Evolutionary conservation across 35 echinoderm and acorn worm genomes (phyloP), one percentile per base, ranked within the genome.

Genomic region (Ptychodera flava): DNA sequence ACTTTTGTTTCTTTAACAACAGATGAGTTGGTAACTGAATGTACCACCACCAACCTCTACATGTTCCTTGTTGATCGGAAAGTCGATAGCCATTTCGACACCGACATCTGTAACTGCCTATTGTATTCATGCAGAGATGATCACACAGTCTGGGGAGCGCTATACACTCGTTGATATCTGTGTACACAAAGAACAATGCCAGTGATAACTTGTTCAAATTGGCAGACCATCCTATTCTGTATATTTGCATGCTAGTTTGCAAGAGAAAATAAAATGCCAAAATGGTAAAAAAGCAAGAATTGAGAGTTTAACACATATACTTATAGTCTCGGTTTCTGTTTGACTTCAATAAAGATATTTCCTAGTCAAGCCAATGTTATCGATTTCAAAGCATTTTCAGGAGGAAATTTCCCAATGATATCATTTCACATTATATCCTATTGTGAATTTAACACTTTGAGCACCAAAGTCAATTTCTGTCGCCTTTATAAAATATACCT

Each of bases 111-210:
- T 83, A 83, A 28, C 82, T 83, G 28, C 82, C 82, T 10, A 37
- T 28, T 36, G 82, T 83, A 36, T 83, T 83, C 2, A 28, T 29
- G 37, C 82, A 83, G 30, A 36, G 33, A 36, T 83, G 82, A 15
- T 2, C 12, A 83, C 82, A 83, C 28, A 87, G 34, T 0, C 34
- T 80, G 14, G 16, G 31, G 14, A 28, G 75, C 27, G 85, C 79
- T 1, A 80, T 75, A 83, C 95, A 97, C 85, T 97, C 95, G 81
- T 94, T 89, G 28, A 88, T n/a, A 91, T 94, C 93, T 94, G 78
- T 22, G 22, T 6, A 64, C 6, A 12, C 6, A 64, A 6, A 64
- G 45, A 64, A 64, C 6, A 64, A 64, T 64, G 45, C n/a, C n/a
- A n/a, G n/a, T n/a, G n/a, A n/a, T n/a, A n/a, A n/a, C n/a, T 32